These are phyloP conservation scores for Adoxophyes honmai DNA, from an alignment of 1,140 invertebrate species.

Conservation along the genomic window DNA sequence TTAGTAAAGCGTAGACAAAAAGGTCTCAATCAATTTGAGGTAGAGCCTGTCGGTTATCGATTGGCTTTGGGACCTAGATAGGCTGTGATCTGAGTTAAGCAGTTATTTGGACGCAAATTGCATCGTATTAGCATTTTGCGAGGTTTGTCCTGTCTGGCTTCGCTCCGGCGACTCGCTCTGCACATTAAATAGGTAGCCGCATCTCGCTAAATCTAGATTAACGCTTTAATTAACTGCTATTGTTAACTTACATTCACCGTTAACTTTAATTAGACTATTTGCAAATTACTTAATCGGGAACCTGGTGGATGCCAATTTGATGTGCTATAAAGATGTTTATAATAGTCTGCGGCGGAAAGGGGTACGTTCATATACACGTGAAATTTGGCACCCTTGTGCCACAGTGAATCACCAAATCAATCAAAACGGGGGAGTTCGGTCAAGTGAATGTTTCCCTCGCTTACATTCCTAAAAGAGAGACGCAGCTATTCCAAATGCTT, in stretches of 20 bases:
- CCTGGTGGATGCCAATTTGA: too few relatives aligned
- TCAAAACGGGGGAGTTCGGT: constrained; percentile 3
- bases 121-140: not conserved
- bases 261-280: not conserved
- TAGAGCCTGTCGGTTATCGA: too few relatives aligned
- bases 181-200: not conserved
- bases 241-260: not conserved
- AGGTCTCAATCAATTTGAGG: not conserved
- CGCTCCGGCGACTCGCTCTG: not conserved
- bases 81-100: too few relatives aligned
- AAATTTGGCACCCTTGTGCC: not conserved
- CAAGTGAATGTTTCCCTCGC: constrained; percentile 7
- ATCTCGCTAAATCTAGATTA: constrained; percentile 8
- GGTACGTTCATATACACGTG: not conserved
- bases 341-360: too few relatives aligned
- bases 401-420: constrained; percentile 10
- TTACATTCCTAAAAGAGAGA: constrained; percentile 3
- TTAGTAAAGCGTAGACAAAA: not conserved
- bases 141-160: not conserved
- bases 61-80: too few relatives aligned
- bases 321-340: too few relatives aligned
- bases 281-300: too few relatives aligned
- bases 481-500: not conserved
- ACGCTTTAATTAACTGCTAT: not conserved
- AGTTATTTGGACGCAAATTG: not conserved